phyloP scores from a whole-genome alignment of 2,888 invertebrate genomes.

The Ecliptopera silaceata region DNA sequence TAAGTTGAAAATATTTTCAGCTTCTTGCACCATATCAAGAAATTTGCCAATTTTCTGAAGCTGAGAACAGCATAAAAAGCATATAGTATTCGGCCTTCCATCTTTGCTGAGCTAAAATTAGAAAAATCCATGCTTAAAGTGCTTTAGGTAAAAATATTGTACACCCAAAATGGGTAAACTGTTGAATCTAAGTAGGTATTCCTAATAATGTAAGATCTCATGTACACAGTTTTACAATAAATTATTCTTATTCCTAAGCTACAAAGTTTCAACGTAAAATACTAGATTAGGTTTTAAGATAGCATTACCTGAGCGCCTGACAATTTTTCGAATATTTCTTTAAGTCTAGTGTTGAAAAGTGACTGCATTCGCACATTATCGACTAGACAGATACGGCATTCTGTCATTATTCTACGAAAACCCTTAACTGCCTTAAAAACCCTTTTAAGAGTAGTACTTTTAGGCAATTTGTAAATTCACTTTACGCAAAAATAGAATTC shows the following conservation, averaged over 20 bases:
- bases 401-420: background rate
- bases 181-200: too few relatives aligned
- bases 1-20: conserved; percentile 5
- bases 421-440: background rate
- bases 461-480: too few relatives aligned
- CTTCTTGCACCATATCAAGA: background rate
- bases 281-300: background rate
- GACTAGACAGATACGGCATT: conserved; percentile 13
- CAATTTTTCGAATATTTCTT: conserved; percentile 18
- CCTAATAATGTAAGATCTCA: too few relatives aligned
- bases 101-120: conserved; percentile 14
- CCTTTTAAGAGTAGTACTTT: background rate
- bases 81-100: conserved; percentile 13
- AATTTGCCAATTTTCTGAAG: conserved; percentile 6
- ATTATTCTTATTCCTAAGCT: too few relatives aligned
- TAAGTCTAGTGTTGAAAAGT: background rate
- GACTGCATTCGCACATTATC: conserved; percentile 15
- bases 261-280: too few relatives aligned
- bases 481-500: background rate
- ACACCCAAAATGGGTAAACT: too few relatives aligned
- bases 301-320: background rate
- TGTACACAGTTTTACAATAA: too few relatives aligned
- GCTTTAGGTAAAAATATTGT: background rate
- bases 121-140: background rate
- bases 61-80: conserved; percentile 1